Base-by-base conservation (phyloP, 2,113 vertebrate species). In the Procavia capensis region DNA sequence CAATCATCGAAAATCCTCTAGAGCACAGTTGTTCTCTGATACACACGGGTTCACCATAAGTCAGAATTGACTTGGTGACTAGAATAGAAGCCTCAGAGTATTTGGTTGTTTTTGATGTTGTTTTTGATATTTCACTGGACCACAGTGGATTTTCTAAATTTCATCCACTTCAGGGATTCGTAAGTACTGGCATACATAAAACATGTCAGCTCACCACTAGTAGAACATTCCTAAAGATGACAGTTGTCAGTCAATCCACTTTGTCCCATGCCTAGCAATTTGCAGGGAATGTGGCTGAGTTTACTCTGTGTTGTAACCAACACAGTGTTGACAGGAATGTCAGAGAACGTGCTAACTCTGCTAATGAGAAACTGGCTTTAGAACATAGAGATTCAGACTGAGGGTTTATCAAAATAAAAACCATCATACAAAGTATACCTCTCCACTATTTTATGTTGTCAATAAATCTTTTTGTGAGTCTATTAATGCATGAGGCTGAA, bases 381-480 rank as follows among this genome's bases (percentile, higher is more conserved):
- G 31, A 92, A 91, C 54, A 63, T 1, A 90, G 91, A 54, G 59
- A 93, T 93, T 81, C 61, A 75, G 74, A 91, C 57, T 25, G 36
- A 13, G 80, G 29, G 93, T 86, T 93, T 96, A 95, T 89, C 91
- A 95, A 96, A 95, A 87, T 76, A 85, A 97, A 92, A 97, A 31
- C 36, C 31, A 22, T 34, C 20, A 92, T 82, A 8, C 63, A 95
- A 90, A 92, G 83, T 95, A 94, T 96, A 88, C 74, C 50, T 93
- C 83, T 36, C 70, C 50, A 93, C 36, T 22, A 92, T 22, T 95
- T 80, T 3, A 3, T 78, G 91, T 96, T 45, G 88, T 79, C 94
- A 91, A 47, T 91, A 95, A 95, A 88, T 93, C 72, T 95, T 91
- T 90, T n/a, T 93, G 86, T 82, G 74, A 95, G 66, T 72, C 79